Conservation (phyloP, 2,113 vertebrate genomes). For the Tursiops truncatus region DNA sequence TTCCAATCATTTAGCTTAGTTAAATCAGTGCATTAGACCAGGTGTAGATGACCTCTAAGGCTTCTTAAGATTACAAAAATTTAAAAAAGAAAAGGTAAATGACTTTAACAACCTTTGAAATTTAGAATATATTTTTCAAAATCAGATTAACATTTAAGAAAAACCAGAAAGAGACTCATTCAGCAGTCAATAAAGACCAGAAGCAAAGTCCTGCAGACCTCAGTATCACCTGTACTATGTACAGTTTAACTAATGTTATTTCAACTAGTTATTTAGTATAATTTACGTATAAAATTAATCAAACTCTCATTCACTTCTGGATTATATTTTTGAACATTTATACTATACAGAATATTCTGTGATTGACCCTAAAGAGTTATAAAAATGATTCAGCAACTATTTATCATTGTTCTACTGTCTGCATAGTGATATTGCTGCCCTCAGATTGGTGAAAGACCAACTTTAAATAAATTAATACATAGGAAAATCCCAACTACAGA, state of each 20-base stretch:
- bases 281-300: neutral
- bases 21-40: neutral
- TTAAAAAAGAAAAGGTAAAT: neutral
- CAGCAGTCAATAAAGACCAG: neutral
- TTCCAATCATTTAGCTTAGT: neutral
- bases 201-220: neutral
- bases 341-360: neutral
- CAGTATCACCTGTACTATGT: neutral
- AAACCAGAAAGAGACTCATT: neutral
- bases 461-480: neutral
- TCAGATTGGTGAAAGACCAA: neutral
- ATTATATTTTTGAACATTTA: neutral
- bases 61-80: neutral
- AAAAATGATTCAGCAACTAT: neutral
- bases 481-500: neutral
- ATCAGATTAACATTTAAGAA: neutral
- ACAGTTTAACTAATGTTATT: neutral
- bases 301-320: neutral
- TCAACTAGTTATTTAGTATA: neutral
- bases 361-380: neutral
- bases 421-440: no score
- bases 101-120: neutral
- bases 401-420: neutral
- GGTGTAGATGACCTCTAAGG: neutral
- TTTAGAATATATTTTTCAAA: neutral